Evolutionary conservation across 2,113 vertebrate genomes (phyloP).

Genomic region (Todiramphus saurophagus): DNA sequence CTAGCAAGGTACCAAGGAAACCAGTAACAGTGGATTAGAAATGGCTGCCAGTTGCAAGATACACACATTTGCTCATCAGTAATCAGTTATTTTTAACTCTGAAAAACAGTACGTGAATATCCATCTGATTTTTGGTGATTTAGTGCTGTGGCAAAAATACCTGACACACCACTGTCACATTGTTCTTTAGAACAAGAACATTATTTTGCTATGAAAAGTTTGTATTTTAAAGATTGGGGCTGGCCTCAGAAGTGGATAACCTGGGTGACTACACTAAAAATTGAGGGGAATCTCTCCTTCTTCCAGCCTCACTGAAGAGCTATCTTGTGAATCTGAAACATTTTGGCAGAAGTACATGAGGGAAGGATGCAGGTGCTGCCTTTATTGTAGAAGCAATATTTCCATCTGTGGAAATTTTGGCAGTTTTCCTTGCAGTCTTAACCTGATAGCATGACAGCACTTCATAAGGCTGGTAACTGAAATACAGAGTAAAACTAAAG

Average conservation of each 20-base stretch:
- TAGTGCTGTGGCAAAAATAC: slow-evolving; percentile 59
- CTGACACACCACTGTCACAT: slow-evolving; percentile 61
- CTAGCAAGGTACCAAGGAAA: slow-evolving; percentile 73
- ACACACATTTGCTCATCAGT: slow-evolving; percentile 59
- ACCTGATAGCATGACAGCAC: not conserved
- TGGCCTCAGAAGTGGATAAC: not conserved
- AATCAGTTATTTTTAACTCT: slow-evolving; percentile 63
- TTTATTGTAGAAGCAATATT: not conserved
- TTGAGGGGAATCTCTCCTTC: not conserved
- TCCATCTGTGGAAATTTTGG: not conserved
- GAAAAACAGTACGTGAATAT: slow-evolving; percentile 68
- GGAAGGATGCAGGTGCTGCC: not conserved
- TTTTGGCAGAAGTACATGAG: not conserved
- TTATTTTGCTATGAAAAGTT: slow-evolving; percentile 56
- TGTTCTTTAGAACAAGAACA: slow-evolving; percentile 59
- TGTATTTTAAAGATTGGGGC: not conserved
- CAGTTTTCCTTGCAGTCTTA: not conserved
- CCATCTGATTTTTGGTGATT: slow-evolving; percentile 58
- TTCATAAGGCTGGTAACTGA: not conserved
- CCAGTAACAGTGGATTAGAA: slow-evolving; percentile 59
- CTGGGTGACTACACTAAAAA: not conserved
- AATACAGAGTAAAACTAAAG: not conserved
- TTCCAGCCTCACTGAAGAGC: not conserved
- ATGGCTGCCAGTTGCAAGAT: slow-evolving; percentile 71
- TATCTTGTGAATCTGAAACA: not conserved